Conservation (phyloP, 2,797 vertebrate species). For the Falco rusticolus region DNA sequence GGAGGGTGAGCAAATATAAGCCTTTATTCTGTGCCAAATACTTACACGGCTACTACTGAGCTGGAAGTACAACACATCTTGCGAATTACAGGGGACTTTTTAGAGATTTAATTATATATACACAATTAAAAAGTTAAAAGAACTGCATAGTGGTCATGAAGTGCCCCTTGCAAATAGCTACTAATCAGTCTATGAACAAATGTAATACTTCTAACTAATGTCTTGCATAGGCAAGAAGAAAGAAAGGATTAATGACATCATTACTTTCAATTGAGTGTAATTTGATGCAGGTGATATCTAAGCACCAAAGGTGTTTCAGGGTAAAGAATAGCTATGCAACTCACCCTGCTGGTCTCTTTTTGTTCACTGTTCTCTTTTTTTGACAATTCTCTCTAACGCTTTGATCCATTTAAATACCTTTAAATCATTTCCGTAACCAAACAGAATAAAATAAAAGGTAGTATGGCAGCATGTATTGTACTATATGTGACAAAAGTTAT, state of each 20-base stretch:
- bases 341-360: not conserved
- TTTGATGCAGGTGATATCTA: not conserved
- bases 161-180: not conserved
- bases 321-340: not conserved
- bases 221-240: not conserved
- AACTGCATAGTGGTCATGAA: not conserved
- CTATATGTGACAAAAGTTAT: not conserved
- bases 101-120: not conserved
- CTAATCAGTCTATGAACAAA: not conserved
- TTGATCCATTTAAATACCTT: not conserved
- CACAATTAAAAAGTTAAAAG: not conserved
- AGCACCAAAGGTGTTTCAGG: not conserved
- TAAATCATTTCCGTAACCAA: not conserved
- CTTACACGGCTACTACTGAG: not conserved
- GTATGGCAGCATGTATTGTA: not conserved
- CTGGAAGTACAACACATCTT: not conserved
- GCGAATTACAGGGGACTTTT: not conserved
- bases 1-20: not conserved
- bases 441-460: not conserved
- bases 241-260: not conserved
- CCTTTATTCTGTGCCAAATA: not conserved
- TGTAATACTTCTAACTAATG: not conserved
- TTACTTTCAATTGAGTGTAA: not conserved
- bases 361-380: not conserved
- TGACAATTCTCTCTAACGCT: not conserved